These are phyloP conservation scores for Micropoecilia bifurca DNA, from an alignment of 2,797 vertebrate genomes.

Conservation along the genomic window DNA sequence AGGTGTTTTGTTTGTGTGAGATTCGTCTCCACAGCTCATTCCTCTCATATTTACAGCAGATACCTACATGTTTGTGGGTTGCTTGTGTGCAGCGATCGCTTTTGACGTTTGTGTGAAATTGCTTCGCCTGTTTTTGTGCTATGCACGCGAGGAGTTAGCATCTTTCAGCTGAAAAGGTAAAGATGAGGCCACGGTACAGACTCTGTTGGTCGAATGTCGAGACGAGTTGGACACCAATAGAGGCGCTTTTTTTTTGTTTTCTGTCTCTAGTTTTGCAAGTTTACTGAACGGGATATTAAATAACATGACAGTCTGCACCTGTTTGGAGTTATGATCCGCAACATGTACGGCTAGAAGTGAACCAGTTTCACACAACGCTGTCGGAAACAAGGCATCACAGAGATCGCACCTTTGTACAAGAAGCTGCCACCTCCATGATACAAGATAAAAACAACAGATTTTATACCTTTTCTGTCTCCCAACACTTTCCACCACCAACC, in stretches of 20 bases:
- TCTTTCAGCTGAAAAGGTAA: slow-evolving; percentile 53
- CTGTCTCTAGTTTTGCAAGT: slow-evolving; percentile 49
- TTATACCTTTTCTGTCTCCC: slow-evolving; percentile 64
- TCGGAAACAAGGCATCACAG: slow-evolving; percentile 57
- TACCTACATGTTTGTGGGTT: slow-evolving; percentile 25
- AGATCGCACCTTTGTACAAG: slow-evolving; percentile 44
- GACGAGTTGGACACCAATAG: slow-evolving; percentile 52
- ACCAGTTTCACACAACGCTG: slow-evolving; percentile 72
- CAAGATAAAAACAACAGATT: slow-evolving; percentile 50
- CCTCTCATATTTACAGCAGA: slow-evolving; percentile 61
- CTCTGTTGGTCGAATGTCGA: slow-evolving; percentile 47
- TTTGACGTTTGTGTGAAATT: slow-evolving; percentile 69
- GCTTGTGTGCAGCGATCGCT: slow-evolving; percentile 34
- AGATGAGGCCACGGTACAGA: slow-evolving; percentile 50
- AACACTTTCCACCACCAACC: slow-evolving; percentile 51
- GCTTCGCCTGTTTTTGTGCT: slow-evolving; percentile 62
- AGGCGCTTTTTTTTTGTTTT: slow-evolving; percentile 14
- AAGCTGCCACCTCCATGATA: slow-evolving; percentile 53
- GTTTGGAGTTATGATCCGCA: slow-evolving; percentile 59
- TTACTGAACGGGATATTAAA: slow-evolving; percentile 43
- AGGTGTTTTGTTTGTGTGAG: slow-evolving; percentile 25
- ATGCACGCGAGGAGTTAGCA: slow-evolving; percentile 58
- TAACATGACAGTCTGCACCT: slow-evolving; percentile 51
- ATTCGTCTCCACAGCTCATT: slow-evolving; percentile 39
- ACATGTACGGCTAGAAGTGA: slow-evolving; percentile 67